A percentile compares a stretch with the other conserved stretches of the same genome.
phyloP scores from a whole-genome alignment of 2,797 vertebrate genomes.

The Rhinichthys osculus region DNA sequence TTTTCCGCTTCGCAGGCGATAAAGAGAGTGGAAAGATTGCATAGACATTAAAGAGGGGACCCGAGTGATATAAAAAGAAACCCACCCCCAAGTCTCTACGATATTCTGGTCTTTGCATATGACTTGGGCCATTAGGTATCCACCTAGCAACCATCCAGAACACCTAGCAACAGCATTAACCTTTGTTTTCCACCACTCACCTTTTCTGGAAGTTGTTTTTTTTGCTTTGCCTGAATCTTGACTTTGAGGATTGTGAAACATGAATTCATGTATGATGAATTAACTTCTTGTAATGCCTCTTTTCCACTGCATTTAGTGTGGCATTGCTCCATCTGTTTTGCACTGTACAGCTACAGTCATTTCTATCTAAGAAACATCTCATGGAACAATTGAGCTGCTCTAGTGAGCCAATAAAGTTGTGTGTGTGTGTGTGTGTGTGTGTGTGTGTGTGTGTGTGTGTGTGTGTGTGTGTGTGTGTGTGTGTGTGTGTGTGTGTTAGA shows the following conservation, averaged over 20 bases:
- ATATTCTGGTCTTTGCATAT: no score
- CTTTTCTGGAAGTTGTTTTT: neutral
- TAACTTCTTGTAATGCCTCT: neutral
- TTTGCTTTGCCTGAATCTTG: neutral
- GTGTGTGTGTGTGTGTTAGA: neutral
- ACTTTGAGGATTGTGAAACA: neutral
- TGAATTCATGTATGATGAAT: constrained; percentile 1
- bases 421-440: neutral
- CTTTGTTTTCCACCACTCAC: neutral
- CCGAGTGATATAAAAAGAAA: neutral
- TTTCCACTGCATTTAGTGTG: neutral
- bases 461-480: neutral
- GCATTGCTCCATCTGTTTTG: neutral
- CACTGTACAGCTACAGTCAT: neutral
- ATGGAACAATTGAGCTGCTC: constrained; percentile 19
- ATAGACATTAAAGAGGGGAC: neutral
- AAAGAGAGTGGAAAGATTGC: neutral
- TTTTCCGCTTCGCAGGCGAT: neutral
- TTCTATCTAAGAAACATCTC: neutral
- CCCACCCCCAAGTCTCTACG: no score
- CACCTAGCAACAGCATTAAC: neutral
- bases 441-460: neutral
- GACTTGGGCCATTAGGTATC: neutral
- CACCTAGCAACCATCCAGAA: neutral
- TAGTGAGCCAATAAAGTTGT: neutral